phyloP scores from a whole-genome alignment of 2,113 vertebrate species.

The Diadophis punctatus region DNA sequence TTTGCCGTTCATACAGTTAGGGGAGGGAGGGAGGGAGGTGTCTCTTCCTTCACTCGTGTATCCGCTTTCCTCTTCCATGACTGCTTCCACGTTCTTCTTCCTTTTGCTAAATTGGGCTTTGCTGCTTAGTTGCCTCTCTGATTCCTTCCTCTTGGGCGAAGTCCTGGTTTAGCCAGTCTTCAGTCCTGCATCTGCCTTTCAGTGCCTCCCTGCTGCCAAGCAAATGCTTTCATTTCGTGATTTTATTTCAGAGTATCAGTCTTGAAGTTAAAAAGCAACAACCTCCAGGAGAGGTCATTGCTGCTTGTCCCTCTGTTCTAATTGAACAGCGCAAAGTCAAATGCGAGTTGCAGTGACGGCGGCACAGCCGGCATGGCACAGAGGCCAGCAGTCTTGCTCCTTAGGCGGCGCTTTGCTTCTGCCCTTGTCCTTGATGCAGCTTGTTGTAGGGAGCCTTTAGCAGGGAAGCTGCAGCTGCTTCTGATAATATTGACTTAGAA shows the following conservation, averaged over 20 bases:
- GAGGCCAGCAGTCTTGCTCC: neutral
- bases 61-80: neutral
- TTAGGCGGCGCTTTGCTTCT: neutral
- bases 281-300: neutral
- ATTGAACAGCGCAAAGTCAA: neutral
- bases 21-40: neutral
- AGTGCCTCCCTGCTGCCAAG: neutral
- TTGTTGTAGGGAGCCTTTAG: neutral
- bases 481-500: slow-evolving; percentile 5
- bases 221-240: neutral
- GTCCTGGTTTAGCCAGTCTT: neutral
- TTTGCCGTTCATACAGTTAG: neutral
- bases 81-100: neutral
- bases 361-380: neutral
- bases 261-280: neutral
- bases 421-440: neutral
- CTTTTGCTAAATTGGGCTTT: neutral
- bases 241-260: neutral
- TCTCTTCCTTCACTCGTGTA: neutral
- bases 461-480: neutral
- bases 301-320: neutral
- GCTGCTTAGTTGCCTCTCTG: neutral
- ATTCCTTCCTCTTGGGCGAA: neutral
- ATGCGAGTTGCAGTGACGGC: fast-evolving
- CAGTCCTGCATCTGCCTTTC: neutral